Evolutionary conservation across 2,797 vertebrate species (phyloP).

Genomic region (Sebastes paucispinis): DNA sequence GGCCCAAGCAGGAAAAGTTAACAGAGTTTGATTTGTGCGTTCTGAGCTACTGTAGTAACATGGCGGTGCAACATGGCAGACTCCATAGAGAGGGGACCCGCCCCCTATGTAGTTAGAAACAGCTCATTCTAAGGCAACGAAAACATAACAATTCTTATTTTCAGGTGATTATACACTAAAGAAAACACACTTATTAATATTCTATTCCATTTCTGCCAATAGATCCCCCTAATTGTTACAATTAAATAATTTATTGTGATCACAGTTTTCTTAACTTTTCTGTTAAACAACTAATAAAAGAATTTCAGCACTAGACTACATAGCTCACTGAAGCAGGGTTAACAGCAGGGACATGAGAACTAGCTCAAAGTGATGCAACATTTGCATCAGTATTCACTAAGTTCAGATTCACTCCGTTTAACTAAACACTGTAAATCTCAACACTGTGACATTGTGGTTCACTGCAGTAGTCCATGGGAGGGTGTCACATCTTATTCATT

Average conservation of each 20-base stretch:
- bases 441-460: not conserved
- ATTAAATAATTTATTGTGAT: no score
- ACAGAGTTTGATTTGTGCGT: no score
- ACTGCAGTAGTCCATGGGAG: not conserved
- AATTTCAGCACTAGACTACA: not conserved
- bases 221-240: no score
- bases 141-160: no score
- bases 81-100: accelerated
- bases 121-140: no score
- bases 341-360: not conserved
- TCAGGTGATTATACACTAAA: no score
- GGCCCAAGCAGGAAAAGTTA: no score
- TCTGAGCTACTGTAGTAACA: no score
- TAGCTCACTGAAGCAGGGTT: not conserved
- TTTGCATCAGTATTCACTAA: not conserved
- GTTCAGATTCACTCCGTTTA: not conserved
- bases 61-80: accelerated
- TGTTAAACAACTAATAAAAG: not conserved
- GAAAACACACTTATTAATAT: no score
- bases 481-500: not conserved
- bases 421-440: not conserved
- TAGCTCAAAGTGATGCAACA: not conserved
- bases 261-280: not conserved
- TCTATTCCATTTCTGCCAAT: no score
- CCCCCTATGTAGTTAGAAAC: no score